These are phyloP conservation scores for Coptotermes formosanus DNA, from an alignment of 1,140 invertebrate genomes.

Conservation along the genomic window DNA sequence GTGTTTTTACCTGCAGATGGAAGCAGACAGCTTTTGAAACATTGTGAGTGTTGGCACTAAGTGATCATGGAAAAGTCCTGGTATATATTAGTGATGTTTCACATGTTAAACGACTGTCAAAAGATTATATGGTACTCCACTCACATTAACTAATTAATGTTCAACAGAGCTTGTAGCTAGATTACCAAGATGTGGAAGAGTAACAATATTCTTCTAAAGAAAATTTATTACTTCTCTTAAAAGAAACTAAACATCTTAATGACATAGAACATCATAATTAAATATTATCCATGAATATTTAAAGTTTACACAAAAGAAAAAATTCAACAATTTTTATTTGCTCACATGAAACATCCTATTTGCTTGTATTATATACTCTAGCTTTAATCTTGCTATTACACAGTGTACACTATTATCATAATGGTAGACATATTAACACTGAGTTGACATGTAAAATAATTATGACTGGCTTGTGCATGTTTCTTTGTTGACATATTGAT, in stretches of 20 bases:
- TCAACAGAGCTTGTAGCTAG: no score
- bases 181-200: background rate
- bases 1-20: no score
- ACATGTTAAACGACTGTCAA: no score
- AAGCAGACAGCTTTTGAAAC: no score
- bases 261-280: background rate
- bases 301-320: conserved; percentile 1
- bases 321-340: background rate
- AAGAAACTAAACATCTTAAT: background rate
- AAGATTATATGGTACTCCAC: no score
- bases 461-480: background rate
- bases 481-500: background rate
- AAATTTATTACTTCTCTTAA: background rate
- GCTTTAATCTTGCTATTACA: background rate
- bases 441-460: conserved; percentile 4
- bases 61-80: no score
- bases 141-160: no score
- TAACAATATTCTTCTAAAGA: background rate
- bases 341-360: background rate
- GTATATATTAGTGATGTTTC: no score
- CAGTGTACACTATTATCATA: background rate
- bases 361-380: background rate
- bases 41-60: no score
- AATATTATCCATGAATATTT: background rate
- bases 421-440: conserved; percentile 1